These are phyloP conservation scores for Zaprionus capensis DNA, from an alignment of 1,140 invertebrate genomes.

Conservation along the genomic window DNA sequence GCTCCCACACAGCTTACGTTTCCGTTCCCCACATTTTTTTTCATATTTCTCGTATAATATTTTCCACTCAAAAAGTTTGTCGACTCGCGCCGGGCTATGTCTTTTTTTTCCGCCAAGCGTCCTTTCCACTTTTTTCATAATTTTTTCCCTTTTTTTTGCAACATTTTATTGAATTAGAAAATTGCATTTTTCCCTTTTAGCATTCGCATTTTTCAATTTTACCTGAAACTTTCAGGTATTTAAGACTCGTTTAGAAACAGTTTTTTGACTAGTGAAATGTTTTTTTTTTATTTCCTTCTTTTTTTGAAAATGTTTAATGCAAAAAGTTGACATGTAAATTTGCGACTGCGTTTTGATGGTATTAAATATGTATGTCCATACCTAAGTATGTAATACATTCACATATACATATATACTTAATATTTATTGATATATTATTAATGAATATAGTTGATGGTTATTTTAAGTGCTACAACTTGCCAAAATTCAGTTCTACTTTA, in stretches of 20 bases:
- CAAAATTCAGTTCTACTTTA: no score
- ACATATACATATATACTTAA: no score
- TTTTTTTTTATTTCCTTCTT: neutral
- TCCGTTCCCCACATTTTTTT: neutral
- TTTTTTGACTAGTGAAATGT: neutral
- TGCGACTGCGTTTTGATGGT: neutral
- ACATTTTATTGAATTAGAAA: slow-evolving; percentile 12
- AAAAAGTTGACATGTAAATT: neutral
- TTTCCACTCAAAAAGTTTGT: slow-evolving; percentile 9
- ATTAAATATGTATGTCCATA: no score
- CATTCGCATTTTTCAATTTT: slow-evolving; percentile 6
- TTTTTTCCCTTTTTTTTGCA: neutral
- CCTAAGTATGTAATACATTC: no score
- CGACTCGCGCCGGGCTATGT: neutral
- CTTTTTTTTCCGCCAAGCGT: neutral
- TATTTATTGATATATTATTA: no score
- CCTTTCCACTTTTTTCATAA: neutral
- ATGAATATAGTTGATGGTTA: no score
- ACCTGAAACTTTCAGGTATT: slow-evolving; percentile 5
- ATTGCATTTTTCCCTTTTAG: slow-evolving; percentile 8
- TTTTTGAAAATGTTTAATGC: neutral
- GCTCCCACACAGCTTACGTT: neutral
- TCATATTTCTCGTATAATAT: slow-evolving; percentile 6
- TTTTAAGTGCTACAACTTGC: no score
- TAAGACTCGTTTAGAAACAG: slow-evolving; percentile 4